Evolutionary conservation across 2,797 vertebrate genomes (phyloP).

Genomic region (Chaunax sp.): DNA sequence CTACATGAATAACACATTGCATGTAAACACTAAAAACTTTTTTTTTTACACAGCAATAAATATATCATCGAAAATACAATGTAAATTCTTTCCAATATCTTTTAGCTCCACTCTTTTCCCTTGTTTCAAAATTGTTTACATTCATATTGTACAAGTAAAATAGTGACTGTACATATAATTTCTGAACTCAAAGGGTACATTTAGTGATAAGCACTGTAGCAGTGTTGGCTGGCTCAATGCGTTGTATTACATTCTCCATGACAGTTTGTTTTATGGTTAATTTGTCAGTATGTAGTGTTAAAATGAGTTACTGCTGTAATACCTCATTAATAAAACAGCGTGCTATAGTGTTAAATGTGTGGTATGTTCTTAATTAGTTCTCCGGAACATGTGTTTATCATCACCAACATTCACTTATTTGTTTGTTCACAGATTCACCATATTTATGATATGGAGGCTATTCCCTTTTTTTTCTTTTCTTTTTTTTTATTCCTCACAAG

Average conservation of each 20-base stretch:
- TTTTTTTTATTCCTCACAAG: not conserved
- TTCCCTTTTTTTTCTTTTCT: not conserved
- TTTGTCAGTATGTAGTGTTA: conserved; percentile 43
- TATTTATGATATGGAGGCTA: conserved; percentile 5
- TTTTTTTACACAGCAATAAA: no score
- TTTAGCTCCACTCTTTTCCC: no score
- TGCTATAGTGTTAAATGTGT: conserved; percentile 33
- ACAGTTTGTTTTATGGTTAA: conserved; percentile 28
- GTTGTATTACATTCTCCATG: conserved; percentile 7
- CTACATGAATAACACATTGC: no score
- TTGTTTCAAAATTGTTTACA: no score
- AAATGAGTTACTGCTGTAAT: conserved; percentile 32
- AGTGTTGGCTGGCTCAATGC: no score
- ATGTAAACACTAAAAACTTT: no score
- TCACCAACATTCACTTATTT: not conserved
- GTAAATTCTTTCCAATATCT: no score
- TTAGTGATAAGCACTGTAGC: not conserved
- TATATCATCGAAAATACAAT: no score
- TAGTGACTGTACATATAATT: not conserved
- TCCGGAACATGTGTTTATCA: conserved; percentile 8
- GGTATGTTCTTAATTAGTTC: conserved; percentile 25
- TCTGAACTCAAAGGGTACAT: not conserved
- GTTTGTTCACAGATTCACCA: conserved; percentile 8
- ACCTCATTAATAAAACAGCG: conserved; percentile 33
- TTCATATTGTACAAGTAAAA: no score